Evolutionary conservation across 1,140 invertebrate genomes (phyloP).

Genomic region (Oppia nitens): DNA sequence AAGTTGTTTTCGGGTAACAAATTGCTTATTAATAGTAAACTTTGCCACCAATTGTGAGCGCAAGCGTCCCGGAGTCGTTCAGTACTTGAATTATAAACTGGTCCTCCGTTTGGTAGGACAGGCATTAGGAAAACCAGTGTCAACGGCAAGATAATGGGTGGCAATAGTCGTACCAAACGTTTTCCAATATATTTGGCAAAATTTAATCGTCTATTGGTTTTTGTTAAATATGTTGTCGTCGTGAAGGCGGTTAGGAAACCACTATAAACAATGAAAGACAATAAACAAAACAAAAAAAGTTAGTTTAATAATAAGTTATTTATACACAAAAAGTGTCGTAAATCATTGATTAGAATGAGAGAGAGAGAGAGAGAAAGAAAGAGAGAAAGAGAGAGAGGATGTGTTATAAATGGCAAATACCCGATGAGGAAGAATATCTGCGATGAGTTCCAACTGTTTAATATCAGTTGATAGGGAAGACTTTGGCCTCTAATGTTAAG

Average conservation of each 20-base stretch:
- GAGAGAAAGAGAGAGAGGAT: no score
- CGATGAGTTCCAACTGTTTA: slow-evolving; percentile 2
- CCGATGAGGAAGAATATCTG: slow-evolving; percentile 14
- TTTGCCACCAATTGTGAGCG: neutral
- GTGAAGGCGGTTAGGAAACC: slow-evolving; percentile 10
- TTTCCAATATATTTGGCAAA: slow-evolving; percentile 2
- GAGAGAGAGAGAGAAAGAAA: no score
- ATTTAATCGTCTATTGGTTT: neutral
- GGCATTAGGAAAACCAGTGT: slow-evolving; percentile 3
- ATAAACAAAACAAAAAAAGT: neutral
- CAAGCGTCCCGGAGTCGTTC: slow-evolving; percentile 1
- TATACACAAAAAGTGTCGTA: no score
- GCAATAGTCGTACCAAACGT: neutral
- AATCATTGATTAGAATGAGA: no score
- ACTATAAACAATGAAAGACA: neutral
- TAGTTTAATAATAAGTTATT: no score
- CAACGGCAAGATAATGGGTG: neutral
- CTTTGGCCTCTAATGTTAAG: neutral
- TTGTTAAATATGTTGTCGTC: neutral
- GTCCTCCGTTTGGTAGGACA: slow-evolving; percentile 5
- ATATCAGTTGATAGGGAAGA: neutral
- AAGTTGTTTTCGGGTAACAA: no score
- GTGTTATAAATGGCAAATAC: neutral
- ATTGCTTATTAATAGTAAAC: slow-evolving; percentile 7
- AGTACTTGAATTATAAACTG: slow-evolving; percentile 4